Evolutionary conservation across 1,140 invertebrate genomes (phyloP), one percentile per base, ranked within the genome.

Genomic region (Ectropis grisescens): DNA sequence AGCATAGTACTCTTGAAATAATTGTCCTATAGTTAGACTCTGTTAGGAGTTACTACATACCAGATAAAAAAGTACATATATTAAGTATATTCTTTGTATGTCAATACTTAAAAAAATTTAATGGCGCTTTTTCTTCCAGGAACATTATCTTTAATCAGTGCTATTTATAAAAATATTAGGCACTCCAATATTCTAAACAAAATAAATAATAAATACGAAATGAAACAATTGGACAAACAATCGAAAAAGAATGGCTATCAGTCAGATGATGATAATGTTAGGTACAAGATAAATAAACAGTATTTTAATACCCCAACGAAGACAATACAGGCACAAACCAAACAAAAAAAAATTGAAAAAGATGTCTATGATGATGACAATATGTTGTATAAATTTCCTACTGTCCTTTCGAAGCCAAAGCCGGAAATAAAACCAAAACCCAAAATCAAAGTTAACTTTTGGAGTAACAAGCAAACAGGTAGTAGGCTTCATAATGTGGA

Each of bases 381-480:
- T 10, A 37, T 76, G n/a, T 52, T 69, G 6, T 81, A 81, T 30
- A 78, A 70, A 48, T 65, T 81, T 34, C 58, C 70, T 11, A 34
- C 54, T 37, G 33, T 41, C 11, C 13, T 54, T 29, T 28, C 32
- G 13, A 72, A 64, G 49, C 29, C 37, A 10, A 66, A 70, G 47
- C 23, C 37, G 16, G 58, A 69, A 28, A 40, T 42, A 5, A 76
- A 74, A 37, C 39, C 45, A 9, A 74, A 79, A 51, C 43, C 50
- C n/a, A 81, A 69, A 58, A 75, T 79, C 3, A 81, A 81, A 58
- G 72, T 81, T 0, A 81, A 81, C 28, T 81, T 81, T 32, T 81
- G 72, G 76, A 81, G 76, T 36, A 70, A 58, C 37, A 81, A 76
- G 37, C 51, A 56, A 50, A 41, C 50, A 15, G 30, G 39, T 1